phyloP scores from a whole-genome alignment of 2,797 vertebrate genomes.

The Aulostomus chinensis region DNA sequence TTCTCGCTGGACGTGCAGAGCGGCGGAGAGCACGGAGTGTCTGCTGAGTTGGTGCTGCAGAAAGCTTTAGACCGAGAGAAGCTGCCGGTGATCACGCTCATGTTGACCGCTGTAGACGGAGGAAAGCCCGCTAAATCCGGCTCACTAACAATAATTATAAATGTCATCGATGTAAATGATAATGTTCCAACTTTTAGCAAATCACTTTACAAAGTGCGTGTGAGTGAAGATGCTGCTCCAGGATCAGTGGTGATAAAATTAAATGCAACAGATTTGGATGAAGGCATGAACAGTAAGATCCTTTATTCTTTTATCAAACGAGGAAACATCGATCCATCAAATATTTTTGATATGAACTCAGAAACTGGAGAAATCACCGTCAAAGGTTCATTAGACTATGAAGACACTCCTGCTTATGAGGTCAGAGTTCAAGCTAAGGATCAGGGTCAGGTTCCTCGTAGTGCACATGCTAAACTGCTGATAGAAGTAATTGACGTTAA shows the following conservation, averaged over 20 bases:
- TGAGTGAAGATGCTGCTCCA: conserved; percentile 67
- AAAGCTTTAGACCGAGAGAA: conserved; percentile 82
- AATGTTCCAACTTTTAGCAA: conserved; percentile 76
- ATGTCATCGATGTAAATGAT: conserved; percentile 82
- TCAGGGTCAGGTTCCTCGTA: conserved; percentile 38
- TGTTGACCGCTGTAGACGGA: conserved; percentile 79
- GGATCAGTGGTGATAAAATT: conserved; percentile 57
- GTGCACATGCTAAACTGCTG: conserved; percentile 67
- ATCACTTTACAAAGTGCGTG: conserved; percentile 69
- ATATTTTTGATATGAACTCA: conserved; percentile 56
- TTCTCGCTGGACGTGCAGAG: conserved; percentile 78
- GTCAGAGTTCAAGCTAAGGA: conserved; percentile 77
- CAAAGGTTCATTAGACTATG: conserved; percentile 78
- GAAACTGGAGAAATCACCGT: conserved; percentile 78
- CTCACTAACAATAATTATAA: conserved; percentile 60
- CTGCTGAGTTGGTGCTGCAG: conserved; percentile 77
- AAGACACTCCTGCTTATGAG: conserved; percentile 77
- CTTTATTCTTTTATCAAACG: conserved; percentile 55
- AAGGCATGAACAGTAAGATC: conserved; percentile 66
- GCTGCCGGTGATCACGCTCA: conserved; percentile 57
- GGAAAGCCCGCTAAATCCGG: conserved; percentile 79
- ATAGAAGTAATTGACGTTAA: conserved; percentile 68
- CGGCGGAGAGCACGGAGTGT: conserved; percentile 69
- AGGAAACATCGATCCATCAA: conserved; percentile 33
- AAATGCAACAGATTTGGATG: conserved; percentile 72